Evolutionary conservation across 2,797 vertebrate species (phyloP).

Genomic region (Trachops cirrhosus): DNA sequence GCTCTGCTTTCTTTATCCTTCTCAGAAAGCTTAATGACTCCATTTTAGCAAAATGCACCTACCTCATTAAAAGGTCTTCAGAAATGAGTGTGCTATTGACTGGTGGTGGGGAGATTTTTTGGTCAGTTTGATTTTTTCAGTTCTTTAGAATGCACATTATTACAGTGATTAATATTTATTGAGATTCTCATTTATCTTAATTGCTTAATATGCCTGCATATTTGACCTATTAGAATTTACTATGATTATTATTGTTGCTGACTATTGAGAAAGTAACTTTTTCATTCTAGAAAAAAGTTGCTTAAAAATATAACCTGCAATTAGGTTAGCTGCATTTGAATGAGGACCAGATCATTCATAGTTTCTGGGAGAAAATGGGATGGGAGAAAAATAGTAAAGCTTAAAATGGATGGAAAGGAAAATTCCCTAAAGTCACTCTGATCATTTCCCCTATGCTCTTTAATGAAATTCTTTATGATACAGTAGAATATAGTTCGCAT

Average conservation of each 20-base stretch:
- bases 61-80: not conserved
- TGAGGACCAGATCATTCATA: not conserved
- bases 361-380: not conserved
- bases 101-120: not conserved
- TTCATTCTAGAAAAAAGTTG: not conserved
- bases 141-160: not conserved
- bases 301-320: not conserved
- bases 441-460: not conserved
- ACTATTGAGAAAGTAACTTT: not conserved
- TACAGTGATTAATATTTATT: not conserved
- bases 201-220: not conserved
- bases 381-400: not conserved
- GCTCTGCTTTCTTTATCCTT: not conserved
- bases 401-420: not conserved
- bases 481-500: constrained; percentile 33
- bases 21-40: not conserved
- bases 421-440: not conserved
- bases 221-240: not conserved
- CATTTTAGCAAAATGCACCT: not conserved
- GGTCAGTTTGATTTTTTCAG: not conserved
- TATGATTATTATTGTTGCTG: not conserved
- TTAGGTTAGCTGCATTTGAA: not conserved
- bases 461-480: constrained; percentile 47
- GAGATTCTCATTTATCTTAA: not conserved
- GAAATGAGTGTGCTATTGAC: not conserved